phyloP scores from a whole-genome alignment of 2,888 invertebrate species.

The Drosophila ustulata region DNA sequence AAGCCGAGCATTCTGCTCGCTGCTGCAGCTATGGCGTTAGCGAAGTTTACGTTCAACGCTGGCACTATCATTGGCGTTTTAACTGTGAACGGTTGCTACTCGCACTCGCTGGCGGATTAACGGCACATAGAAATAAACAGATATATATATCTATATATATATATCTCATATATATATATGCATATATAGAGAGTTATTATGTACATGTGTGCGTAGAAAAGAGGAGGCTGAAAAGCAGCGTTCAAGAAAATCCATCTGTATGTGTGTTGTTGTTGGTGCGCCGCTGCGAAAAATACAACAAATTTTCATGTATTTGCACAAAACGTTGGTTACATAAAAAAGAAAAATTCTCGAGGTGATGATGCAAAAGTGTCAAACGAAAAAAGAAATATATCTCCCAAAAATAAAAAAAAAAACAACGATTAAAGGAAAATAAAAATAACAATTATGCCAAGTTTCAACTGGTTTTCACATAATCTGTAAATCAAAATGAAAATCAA shows the following conservation, averaged over 20 bases:
- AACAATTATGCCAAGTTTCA: constrained; percentile 39
- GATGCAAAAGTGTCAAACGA: constrained; percentile 45
- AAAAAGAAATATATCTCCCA: constrained; percentile 11
- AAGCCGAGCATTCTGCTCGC: constrained; percentile 23
- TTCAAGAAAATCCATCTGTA: constrained; percentile 72
- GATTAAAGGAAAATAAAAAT: not conserved
- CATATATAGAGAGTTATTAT: constrained; percentile 58
- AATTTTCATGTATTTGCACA: constrained; percentile 68
- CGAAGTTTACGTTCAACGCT: constrained; percentile 43
- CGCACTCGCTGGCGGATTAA: constrained; percentile 82
- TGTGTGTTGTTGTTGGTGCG: constrained; percentile 71
- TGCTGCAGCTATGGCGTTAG: constrained; percentile 56
- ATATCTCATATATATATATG: constrained; percentile 32
- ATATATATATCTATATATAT: constrained; percentile 37
- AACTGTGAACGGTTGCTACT: constrained; percentile 84
- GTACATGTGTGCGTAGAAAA: constrained; percentile 69
- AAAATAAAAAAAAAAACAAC: constrained; percentile 12
- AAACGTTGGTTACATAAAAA: constrained; percentile 74
- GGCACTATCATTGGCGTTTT: constrained; percentile 85
- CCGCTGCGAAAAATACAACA: constrained; percentile 64
- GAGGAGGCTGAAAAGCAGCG: constrained; percentile 66
- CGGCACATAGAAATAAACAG: constrained; percentile 62
- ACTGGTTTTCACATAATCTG: constrained; percentile 19
- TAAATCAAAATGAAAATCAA: constrained; percentile 11
- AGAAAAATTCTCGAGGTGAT: constrained; percentile 49